Base-by-base conservation (phyloP, 2,888 invertebrate genomes). In the Brenthis daphne region DNA sequence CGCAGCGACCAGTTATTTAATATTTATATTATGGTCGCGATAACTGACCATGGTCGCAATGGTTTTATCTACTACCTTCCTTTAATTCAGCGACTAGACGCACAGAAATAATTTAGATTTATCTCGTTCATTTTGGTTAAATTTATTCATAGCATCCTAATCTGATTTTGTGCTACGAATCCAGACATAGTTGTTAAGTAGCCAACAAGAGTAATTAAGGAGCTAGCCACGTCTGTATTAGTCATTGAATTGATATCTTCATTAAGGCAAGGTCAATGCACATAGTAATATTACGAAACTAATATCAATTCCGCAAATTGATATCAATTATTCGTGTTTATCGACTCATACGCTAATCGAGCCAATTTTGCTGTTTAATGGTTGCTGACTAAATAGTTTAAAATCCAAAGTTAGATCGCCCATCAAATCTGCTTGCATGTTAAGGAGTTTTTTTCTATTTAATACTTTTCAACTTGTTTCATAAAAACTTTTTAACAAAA, bases 141-240 rank as follows among this genome's bases (percentile, higher is more conserved):
- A 61, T 60, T 57, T 58, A 65, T 60, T 60, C 65, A 63, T 66
- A 69, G 67, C 50, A 55, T 61, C 5, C 24, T 69, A 69, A 72
- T 74, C 70, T 69, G 67, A 72, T 75, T 74, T 65, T 60, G 63
- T 73, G 69, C 67, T 69, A 71, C 73, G 70, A 56, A 73, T 65
- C 69, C 63, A 64, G 68, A 70, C 73, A 74, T 74, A 76, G 74
- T 76, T 77, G 74, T 71, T 72, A 69, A 65, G 67, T 55, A 69
- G 72, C 72, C 75, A 70, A 68, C 71, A 57, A 60, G 64, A 67
- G 64, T 73, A 74, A 76, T 77, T 75, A 69, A 67, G 72, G 53
- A 50, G 63, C 64, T 74, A 65, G 60, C 58, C 37, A 58, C 55
- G 58, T 50, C 58, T 64, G 33, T 56, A 12, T 48, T 64, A 57